These are phyloP conservation scores for Archips crataeganus DNA, from an alignment of 2,888 invertebrate species.

Conservation along the genomic window DNA sequence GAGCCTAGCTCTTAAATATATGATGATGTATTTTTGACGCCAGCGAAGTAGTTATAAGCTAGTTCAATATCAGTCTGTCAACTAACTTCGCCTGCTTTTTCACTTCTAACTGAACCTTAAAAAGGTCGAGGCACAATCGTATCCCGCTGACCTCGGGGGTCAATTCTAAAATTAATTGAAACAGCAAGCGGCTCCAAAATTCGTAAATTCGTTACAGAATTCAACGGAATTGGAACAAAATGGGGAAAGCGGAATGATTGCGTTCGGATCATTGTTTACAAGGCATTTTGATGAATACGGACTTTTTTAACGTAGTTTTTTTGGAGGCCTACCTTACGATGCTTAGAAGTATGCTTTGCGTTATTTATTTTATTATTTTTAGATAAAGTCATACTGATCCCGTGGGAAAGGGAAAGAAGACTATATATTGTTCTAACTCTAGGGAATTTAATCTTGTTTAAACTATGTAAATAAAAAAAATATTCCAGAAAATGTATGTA, in stretches of 20 bases:
- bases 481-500: too few relatives aligned
- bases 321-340: neutral
- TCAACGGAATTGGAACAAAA: constrained; percentile 10
- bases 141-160: constrained; percentile 30
- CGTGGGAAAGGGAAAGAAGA: too few relatives aligned
- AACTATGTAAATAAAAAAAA: too few relatives aligned
- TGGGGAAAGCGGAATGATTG: constrained; percentile 1
- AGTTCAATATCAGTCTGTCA: too few relatives aligned
- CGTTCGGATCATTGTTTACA: constrained; percentile 21
- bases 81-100: neutral
- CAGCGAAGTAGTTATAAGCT: too few relatives aligned
- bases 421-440: too few relatives aligned
- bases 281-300: constrained; percentile 21
- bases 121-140: constrained; percentile 9
- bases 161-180: constrained; percentile 39
- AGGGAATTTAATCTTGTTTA: too few relatives aligned
- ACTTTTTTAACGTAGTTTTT: constrained; percentile 1
- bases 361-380: too few relatives aligned
- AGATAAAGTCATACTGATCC: too few relatives aligned
- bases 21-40: too few relatives aligned
- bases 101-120: neutral
- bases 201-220: constrained; percentile 27
- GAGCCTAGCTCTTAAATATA: too few relatives aligned
- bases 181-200: constrained; percentile 21
- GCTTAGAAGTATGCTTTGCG: too few relatives aligned